Conservation (phyloP, 1,140 invertebrate genomes). For the Drosophila nikananu region DNA sequence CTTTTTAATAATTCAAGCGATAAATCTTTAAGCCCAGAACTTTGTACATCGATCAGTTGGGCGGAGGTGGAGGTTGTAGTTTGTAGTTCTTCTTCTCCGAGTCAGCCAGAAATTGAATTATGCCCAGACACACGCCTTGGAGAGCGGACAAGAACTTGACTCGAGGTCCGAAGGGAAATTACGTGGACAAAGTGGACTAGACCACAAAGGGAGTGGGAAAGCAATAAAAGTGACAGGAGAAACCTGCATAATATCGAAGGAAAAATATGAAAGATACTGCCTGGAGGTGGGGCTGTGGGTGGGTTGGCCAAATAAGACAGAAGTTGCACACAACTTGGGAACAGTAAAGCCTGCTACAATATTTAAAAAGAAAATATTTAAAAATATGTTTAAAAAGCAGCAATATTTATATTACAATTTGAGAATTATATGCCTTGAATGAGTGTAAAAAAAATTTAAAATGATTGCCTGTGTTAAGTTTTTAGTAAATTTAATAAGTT, state of each 20-base stretch:
- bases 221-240: constrained; percentile 20
- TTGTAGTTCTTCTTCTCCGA: background rate
- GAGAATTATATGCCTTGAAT: too few species aligned
- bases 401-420: background rate
- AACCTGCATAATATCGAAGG: constrained; percentile 11
- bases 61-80: background rate
- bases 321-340: constrained; percentile 5
- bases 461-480: too few species aligned
- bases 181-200: constrained; percentile 32
- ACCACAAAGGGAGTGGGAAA: constrained; percentile 9
- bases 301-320: background rate
- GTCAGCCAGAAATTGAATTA: constrained; percentile 49
- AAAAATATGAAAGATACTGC: background rate
- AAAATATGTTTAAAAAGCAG: background rate
- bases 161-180: constrained; percentile 43
- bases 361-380: background rate
- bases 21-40: constrained; percentile 47
- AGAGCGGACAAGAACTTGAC: constrained; percentile 22
- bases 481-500: too few species aligned
- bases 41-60: constrained; percentile 35
- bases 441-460: too few species aligned
- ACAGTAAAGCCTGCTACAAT: background rate
- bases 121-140: constrained; percentile 38
- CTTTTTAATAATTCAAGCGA: constrained; percentile 46
- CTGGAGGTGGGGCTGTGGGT: background rate